A percentile compares a stretch with the other conserved stretches of the same genome.
phyloP scores from a whole-genome alignment of 2,797 vertebrate genomes.

The Phataginus tricuspis region DNA sequence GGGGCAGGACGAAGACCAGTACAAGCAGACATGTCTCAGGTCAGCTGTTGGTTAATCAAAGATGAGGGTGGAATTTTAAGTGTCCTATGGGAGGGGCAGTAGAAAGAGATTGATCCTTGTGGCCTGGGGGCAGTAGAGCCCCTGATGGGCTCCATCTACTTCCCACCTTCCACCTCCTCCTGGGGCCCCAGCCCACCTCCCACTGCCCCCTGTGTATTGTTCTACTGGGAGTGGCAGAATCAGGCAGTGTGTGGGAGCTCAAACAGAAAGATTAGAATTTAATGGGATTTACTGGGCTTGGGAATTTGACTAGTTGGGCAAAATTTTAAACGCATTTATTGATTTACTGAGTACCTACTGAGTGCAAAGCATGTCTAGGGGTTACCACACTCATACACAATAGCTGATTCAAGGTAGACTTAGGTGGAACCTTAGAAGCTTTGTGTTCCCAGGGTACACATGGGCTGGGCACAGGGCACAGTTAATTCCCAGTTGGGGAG shows the following conservation, averaged over 20 bases:
- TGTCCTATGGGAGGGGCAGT: background rate
- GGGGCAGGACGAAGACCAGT: background rate
- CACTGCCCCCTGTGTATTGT: background rate
- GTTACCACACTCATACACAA: background rate
- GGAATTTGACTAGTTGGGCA: background rate
- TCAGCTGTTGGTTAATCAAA: constrained; percentile 58
- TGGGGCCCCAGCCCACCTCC: background rate
- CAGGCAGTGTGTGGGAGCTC: background rate
- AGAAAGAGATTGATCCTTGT: background rate
- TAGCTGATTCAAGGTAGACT: background rate
- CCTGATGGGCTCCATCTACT: background rate
- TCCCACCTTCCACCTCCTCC: too few species aligned
- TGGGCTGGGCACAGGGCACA: background rate
- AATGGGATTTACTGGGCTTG: background rate
- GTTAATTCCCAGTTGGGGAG: background rate
- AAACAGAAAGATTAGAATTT: background rate
- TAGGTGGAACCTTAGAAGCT: background rate
- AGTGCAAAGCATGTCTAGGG: background rate
- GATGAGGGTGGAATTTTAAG: constrained; percentile 49
- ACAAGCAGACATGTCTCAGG: background rate
- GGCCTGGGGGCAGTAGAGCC: background rate
- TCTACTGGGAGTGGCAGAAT: background rate
- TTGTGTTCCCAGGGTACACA: background rate
- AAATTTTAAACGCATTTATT: background rate
- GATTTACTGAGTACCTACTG: background rate